Base-by-base conservation (phyloP, 2,797 vertebrate genomes). In the Rhyacichthys aspro region DNA sequence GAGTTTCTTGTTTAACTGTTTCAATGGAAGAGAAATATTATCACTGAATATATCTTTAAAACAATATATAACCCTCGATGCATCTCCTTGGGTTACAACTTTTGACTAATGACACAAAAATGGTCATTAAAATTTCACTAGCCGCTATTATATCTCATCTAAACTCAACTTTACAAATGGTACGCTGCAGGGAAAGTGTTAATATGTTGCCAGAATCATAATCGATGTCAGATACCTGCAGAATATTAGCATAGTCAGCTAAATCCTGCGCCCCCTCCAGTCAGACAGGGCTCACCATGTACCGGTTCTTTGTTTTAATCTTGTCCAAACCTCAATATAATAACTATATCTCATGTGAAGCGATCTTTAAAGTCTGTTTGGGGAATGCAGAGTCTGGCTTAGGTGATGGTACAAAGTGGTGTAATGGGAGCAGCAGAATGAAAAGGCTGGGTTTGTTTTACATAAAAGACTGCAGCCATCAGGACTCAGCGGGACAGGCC, bases 391-490 rank as follows among this genome's bases (percentile, higher is more conserved):
- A 72, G 70, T 83, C 86, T 74, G 78, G 78, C 44, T 82, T 57
- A 65, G 64, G 57, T 43, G 44, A 55, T 42, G 70, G 57, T 36
- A 70, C 61, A 39, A 64, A 80, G 78, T 55, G 62, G 65, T 82
- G 74, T 33, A 52, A 80, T 74, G 82, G 73, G 70, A 84, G 79
- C 62, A 76, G 88, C 83, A 74, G 86, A 90, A 91, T 90, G 89
- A 92, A 91, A 91, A 90, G 88, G 66, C 81, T 46, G 80, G 82
- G 86, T 89, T 92, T 90, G 86, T 90, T 93, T 93, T 92, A 90
- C 89, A 92, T 91, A 91, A 91, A 92, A 28, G 86, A 83, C 90
- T 84, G 80, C 70, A 85, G 82, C 88, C 88, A 83, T 88, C 84
- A 80, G 79, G 85, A 80, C 88, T 84, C 87, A 86, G 88, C 87